Evolutionary conservation across 1,140 invertebrate genomes (phyloP).

Genomic region (Glossosoma conforme): DNA sequence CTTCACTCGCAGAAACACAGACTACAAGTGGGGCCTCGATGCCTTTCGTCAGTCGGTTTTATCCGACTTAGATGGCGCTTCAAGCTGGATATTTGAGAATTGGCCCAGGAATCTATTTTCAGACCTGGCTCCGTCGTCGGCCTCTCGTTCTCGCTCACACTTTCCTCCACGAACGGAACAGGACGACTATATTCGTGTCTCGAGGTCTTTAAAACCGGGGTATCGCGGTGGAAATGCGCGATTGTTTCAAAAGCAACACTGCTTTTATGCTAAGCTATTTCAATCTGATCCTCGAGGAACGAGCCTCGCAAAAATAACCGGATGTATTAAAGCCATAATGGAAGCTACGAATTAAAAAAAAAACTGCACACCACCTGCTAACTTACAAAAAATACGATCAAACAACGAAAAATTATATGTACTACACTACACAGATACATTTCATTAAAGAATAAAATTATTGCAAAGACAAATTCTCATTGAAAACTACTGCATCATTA

Average conservation of each 20-base stretch:
- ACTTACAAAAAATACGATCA: too few relatives aligned
- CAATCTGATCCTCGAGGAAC: slow-evolving; percentile 32
- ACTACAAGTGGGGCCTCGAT: slow-evolving; percentile 68
- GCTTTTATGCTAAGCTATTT: slow-evolving; percentile 50
- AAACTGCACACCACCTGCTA: too few relatives aligned
- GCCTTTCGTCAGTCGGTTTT: slow-evolving; percentile 63
- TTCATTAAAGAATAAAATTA: too few relatives aligned
- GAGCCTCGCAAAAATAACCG: slow-evolving; percentile 18
- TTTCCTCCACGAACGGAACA: slow-evolving; percentile 23
- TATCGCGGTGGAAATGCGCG: slow-evolving; percentile 35
- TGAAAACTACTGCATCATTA: too few relatives aligned
- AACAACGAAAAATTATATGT: too few relatives aligned
- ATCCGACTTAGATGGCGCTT: slow-evolving; percentile 66
- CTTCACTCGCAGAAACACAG: slow-evolving; percentile 63
- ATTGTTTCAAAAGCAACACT: slow-evolving; percentile 36
- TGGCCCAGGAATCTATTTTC: slow-evolving; percentile 55
- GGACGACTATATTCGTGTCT: slow-evolving; percentile 38
- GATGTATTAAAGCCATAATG: slow-evolving; percentile 9
- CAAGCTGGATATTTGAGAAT: slow-evolving; percentile 54
- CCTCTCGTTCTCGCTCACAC: slow-evolving; percentile 33
- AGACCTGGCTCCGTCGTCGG: slow-evolving; percentile 34
- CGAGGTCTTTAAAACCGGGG: slow-evolving; percentile 20
- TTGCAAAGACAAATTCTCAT: too few relatives aligned
- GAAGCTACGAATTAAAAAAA: background rate
- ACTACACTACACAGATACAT: too few relatives aligned